These are phyloP conservation scores for Halictus rubicundus DNA, from an alignment of 1,140 invertebrate genomes.

Conservation along the genomic window DNA sequence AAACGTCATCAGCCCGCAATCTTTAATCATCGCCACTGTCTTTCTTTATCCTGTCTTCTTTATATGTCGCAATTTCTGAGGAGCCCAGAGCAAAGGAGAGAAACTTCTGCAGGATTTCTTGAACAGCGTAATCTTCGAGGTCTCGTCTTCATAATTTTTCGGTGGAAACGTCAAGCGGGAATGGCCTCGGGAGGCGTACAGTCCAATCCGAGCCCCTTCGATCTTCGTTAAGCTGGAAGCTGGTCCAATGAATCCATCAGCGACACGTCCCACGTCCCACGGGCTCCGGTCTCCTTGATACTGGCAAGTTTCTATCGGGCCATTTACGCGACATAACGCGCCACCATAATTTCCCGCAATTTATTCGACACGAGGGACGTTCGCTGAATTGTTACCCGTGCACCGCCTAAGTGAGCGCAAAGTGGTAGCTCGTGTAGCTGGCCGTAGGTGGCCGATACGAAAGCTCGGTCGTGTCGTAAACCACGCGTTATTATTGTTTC, in stretches of 20 bases:
- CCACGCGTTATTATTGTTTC: slow-evolving; percentile 60
- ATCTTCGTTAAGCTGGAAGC: slow-evolving; percentile 16
- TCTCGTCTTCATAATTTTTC: no score
- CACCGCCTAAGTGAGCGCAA: slow-evolving; percentile 75
- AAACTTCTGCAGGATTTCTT: no score
- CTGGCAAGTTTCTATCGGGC: slow-evolving; percentile 41
- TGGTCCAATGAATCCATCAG: slow-evolving; percentile 15
- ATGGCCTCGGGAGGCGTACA: background rate
- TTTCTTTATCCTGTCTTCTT: no score
- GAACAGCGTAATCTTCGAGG: no score
- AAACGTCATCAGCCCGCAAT: no score
- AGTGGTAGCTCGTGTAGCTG: slow-evolving; percentile 75
- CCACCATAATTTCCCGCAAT: slow-evolving; percentile 65
- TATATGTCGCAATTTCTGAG: no score
- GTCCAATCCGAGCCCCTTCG: background rate
- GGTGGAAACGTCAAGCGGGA: no score
- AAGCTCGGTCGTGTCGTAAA: slow-evolving; percentile 56
- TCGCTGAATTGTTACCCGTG: slow-evolving; percentile 71
- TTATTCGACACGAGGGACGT: slow-evolving; percentile 65
- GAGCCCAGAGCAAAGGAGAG: no score
- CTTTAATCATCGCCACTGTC: no score
- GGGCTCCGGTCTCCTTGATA: background rate
- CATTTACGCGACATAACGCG: slow-evolving; percentile 56
- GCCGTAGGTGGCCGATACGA: slow-evolving; percentile 71
- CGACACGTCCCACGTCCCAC: background rate